A percentile compares a stretch with the other conserved stretches of the same genome.
Conservation (phyloP, 2,113 vertebrate species). For the Xiphophorus maculatus region DNA sequence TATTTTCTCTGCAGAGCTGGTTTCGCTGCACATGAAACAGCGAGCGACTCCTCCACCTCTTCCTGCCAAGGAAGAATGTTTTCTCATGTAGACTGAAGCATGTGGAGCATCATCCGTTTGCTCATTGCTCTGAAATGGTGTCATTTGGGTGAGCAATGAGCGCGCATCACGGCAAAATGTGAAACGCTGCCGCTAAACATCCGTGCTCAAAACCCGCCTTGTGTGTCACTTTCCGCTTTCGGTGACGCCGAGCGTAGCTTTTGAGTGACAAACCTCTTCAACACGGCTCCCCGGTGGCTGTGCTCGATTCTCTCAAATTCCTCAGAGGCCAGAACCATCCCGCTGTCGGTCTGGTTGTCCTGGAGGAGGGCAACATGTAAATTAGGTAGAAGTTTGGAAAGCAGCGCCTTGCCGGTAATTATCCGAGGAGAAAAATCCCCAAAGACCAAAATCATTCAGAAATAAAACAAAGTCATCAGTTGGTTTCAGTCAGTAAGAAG, state of each 20-base stretch:
- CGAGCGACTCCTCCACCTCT: neutral
- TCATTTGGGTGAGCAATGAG: conserved; percentile 8
- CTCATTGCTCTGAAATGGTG: neutral
- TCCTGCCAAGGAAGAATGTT: conserved; percentile 4
- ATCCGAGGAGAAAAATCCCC: neutral
- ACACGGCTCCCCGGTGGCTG: conserved; percentile 82
- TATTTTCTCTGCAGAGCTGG: conserved; percentile 15
- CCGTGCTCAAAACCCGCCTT: neutral
- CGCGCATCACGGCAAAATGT: neutral
- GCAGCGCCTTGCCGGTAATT: conserved; percentile 9
- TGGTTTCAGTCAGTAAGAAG: conserved; percentile 12
- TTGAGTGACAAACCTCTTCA: conserved; percentile 61
- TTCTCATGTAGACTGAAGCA: conserved; percentile 16
- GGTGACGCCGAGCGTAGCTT: neutral
- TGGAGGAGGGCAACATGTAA: conserved; percentile 60
- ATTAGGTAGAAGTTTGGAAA: neutral
- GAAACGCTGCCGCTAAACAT: neutral
- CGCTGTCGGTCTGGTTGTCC: conserved; percentile 99
- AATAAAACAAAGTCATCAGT: conserved; percentile 34
- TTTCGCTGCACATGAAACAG: conserved; percentile 8
- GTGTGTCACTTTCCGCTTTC: neutral
- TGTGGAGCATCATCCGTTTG: neutral
- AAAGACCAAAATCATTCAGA: neutral
- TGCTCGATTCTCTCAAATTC: conserved; percentile 94
- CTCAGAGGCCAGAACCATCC: conserved; percentile 98